Conservation (phyloP, 2,888 invertebrate genomes). For the Agonopterix alstromeriana region DNA sequence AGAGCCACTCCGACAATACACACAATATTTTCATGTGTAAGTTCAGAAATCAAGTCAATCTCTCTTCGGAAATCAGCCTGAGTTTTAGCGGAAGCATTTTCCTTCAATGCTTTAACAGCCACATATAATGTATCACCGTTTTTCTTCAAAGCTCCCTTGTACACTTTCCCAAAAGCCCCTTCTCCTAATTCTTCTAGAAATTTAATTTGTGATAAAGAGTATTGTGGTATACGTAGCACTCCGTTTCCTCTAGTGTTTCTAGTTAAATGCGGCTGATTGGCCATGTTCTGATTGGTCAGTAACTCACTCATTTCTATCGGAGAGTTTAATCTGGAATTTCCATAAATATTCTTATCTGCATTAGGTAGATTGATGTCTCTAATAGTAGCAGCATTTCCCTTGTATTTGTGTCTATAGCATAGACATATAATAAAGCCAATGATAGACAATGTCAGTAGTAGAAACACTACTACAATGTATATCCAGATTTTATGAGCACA, state of each 20-base stretch:
- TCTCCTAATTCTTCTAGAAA: conserved; percentile 95
- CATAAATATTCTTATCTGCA: conserved; percentile 89
- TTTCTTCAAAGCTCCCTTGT: conserved; percentile 92
- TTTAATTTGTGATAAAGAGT: conserved; percentile 88
- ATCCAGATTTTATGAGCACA: conserved; percentile 92
- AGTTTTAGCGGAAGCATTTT: conserved; percentile 93
- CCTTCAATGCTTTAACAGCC: conserved; percentile 95
- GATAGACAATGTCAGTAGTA: conserved; percentile 70
- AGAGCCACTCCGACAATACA: conserved; percentile 95
- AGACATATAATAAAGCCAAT: conserved; percentile 72
- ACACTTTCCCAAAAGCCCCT: conserved; percentile 98
- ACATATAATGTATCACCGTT: conserved; percentile 85
- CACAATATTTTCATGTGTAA: conserved; percentile 97
- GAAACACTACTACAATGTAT: conserved; percentile 83
- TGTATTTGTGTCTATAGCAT: conserved; percentile 77
- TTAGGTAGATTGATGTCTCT: conserved; percentile 83
- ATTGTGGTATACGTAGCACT: conserved; percentile 85
- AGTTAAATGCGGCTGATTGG: conserved; percentile 60
- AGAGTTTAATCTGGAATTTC: conserved; percentile 84
- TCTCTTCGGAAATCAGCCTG: conserved; percentile 95
- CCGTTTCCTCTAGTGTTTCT: conserved; percentile 70
- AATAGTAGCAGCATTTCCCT: conserved; percentile 78
- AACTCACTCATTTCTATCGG: conserved; percentile 91
- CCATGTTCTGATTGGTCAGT: conserved; percentile 75
- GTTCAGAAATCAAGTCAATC: conserved; percentile 94